Evolutionary conservation across 2,888 invertebrate species (phyloP), one percentile per base, ranked within the genome.

Genomic region (Drosophila tripunctata): DNA sequence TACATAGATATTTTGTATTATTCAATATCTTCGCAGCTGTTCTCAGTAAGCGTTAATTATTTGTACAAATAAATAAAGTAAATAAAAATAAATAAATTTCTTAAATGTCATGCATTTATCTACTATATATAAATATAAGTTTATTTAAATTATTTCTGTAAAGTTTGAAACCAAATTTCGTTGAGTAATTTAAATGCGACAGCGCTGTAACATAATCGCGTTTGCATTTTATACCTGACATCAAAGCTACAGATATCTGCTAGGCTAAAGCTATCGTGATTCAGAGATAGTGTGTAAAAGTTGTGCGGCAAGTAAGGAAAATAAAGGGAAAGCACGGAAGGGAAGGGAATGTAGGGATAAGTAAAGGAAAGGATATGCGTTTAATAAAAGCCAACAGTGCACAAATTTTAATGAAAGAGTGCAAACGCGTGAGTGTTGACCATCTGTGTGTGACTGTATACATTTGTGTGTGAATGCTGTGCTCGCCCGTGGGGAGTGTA

Each of bases 331-430:
- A 10, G 35, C 6, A 31, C 6, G 8, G 30, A 19, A 35, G 36
- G 19, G 22, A 22, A 14, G 10, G n/a, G 17, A 15, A 22, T 7
- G 27, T 8, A 35, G n/a, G n/a, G 36, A 7, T n/a, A 30, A 44
- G 60, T 30, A 27, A 48, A 45, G 40, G 45, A 31, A 70, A 63
- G 78, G 69, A 78, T 81, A 84, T 84, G 75, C 81, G 75, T 84
- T 81, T 84, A 84, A 81, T 84, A 81, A 81, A 84, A 84, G 74
- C 81, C 81, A 81, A 69, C 76, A 71, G 75, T 60, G 76, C 57
- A 74, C 67, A 75, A 75, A 70, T 81, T 81, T 84, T 81, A 81
- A 81, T 81, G 84, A 81, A 81, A 79, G 73, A 72, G 64, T 75
- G 67, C 69, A 65, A 81, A 65, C 54, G 67, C 66, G 40, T 62